Evolutionary conservation across 2,113 vertebrate species (phyloP).

Genomic region (Manacus vitellinus): DNA sequence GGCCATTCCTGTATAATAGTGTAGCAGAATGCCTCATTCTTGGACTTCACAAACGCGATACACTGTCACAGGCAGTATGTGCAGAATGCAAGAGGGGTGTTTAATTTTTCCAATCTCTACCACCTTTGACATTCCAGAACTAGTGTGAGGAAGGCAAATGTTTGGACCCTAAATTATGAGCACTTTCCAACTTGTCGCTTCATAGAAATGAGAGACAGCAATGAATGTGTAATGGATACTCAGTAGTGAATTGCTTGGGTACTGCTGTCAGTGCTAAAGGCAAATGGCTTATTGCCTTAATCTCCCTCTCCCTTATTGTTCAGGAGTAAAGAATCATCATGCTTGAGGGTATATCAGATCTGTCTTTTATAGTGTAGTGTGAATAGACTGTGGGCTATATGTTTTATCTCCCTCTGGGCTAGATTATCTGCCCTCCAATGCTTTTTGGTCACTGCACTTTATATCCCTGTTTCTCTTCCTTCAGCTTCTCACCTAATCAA

Average conservation of each 20-base stretch:
- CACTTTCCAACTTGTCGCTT: not conserved
- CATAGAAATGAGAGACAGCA: not conserved
- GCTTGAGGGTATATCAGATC: not conserved
- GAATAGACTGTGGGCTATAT: not conserved
- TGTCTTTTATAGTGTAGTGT: not conserved
- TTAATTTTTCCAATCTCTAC: not conserved
- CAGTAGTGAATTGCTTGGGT: not conserved
- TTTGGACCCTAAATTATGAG: not conserved
- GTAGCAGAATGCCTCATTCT: not conserved
- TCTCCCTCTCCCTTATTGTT: not conserved
- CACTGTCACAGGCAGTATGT: not conserved
- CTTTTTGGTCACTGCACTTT: not conserved
- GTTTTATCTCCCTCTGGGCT: not conserved
- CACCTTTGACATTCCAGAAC: not conserved
- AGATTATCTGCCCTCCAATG: not conserved
- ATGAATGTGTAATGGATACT: not conserved
- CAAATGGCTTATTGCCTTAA: not conserved
- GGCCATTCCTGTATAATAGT: not conserved
- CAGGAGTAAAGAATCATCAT: not conserved
- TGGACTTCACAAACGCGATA: not conserved
- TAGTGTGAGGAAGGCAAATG: not conserved
- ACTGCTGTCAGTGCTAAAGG: not conserved
- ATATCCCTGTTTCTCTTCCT: not conserved
- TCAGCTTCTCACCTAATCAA: not conserved
- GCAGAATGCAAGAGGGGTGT: not conserved